Evolutionary conservation across 2,113 vertebrate species (phyloP), one percentile per base, ranked within the genome.

Genomic region (Spheniscus mendiculus): DNA sequence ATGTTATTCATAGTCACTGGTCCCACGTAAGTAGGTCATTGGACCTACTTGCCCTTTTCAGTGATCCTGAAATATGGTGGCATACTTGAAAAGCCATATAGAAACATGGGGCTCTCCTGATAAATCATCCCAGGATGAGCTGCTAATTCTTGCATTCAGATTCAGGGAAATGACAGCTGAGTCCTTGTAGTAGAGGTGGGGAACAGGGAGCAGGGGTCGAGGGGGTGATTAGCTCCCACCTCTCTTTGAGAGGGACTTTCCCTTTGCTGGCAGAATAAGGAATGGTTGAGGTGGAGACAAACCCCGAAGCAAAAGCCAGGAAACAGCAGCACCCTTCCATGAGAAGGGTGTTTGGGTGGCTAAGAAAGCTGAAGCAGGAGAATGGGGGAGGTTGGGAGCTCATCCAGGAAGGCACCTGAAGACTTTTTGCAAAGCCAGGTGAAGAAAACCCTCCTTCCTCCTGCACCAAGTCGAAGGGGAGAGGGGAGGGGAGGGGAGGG

Each of bases 11-110:
- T 73, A 92, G 88, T 34, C 89, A 69, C 53, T 66, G 53, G 78
- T 90, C 85, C 78, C 86, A 83, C 2, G 0, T 90, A 97, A 97
- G 83, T 66, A 90, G 93, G 91, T 96, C 93, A 79, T 72, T 85
- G 87, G 96, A 95, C 90, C 93, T 94, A 87, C 82, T 89, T 95
- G 84, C 90, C 93, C 97, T 95, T 95, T 97, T 93, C 96, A 97
- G 73, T 94, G 93, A 97, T 95, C 92, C 96, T 94, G 90, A 97
- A 95, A 85, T 89, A 93, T 9, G 82, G 90, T 97, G 85, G 92
- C 67, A 7, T 61, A 89, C 89, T 92, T 90, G 84, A 96, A 96
- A 95, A 96, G 66, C 58, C 74, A 53, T 45, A 55, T 1, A 94
- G 89, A 91, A 91, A 87, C 4, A 44, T 58, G 55, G 69, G 81